Conservation (phyloP, 2,797 vertebrate species). For the Pipistrellus pipistrellus region DNA sequence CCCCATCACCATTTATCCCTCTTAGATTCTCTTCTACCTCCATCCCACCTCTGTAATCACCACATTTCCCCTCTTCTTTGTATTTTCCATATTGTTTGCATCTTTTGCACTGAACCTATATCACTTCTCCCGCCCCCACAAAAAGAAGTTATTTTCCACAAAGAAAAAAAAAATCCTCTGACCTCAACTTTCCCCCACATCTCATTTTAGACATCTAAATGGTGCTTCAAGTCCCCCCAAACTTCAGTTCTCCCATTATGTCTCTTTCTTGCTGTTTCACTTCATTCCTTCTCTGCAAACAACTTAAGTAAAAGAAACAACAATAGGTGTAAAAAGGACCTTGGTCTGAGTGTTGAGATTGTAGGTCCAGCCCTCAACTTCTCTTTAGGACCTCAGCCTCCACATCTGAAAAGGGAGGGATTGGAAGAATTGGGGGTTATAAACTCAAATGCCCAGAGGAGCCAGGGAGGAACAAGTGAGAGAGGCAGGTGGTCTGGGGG, state of each 20-base stretch:
- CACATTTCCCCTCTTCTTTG: neutral
- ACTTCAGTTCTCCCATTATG: conserved; percentile 10
- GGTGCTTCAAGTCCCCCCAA: neutral
- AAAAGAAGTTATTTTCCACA: conserved; percentile 5
- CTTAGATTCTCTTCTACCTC: neutral
- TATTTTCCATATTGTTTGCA: neutral
- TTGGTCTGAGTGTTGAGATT: neutral
- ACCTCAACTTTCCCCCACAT: neutral
- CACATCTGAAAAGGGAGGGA: neutral
- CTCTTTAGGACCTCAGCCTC: neutral
- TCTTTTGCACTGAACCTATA: neutral
- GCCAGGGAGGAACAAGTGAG: neutral
- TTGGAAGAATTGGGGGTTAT: neutral
- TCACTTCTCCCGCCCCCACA: neutral
- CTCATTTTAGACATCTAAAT: neutral
- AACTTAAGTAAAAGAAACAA: neutral
- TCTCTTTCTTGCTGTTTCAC: neutral
- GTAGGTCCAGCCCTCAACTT: neutral
- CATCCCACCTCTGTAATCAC: neutral
- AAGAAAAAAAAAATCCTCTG: neutral
- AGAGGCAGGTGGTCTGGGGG: neutral
- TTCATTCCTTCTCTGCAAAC: neutral
- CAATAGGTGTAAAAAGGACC: too few species aligned
- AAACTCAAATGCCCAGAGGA: neutral
- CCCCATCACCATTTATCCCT: neutral